Evolutionary conservation across 2,797 vertebrate species (phyloP).

Genomic region (Scyliorhinus canicula): DNA sequence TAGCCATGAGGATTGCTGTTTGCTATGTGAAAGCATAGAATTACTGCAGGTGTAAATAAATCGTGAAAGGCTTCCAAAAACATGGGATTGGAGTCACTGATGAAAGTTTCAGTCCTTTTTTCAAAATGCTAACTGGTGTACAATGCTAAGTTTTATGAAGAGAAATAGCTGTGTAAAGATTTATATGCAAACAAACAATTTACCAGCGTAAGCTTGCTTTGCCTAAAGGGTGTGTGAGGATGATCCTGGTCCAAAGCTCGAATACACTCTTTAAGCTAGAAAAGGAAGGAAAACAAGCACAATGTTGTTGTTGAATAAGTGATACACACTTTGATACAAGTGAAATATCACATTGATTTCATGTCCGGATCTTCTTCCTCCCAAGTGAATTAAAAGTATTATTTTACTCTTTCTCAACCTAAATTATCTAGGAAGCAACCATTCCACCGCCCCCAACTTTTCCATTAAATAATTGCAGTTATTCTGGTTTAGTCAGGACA

Average conservation of each 20-base stretch:
- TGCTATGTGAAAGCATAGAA: background rate
- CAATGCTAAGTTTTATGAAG: background rate
- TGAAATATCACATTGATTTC: background rate
- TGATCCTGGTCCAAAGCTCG: conserved; percentile 81
- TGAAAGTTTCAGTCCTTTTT: background rate
- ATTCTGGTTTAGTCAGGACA: background rate
- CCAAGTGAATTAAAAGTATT: background rate
- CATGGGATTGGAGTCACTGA: background rate
- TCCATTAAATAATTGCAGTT: background rate
- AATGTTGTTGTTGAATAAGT: background rate
- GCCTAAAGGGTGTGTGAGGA: conserved; percentile 79
- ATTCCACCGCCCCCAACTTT: background rate
- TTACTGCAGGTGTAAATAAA: background rate
- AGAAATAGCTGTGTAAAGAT: background rate
- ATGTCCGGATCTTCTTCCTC: background rate
- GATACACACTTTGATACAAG: background rate
- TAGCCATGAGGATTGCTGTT: background rate
- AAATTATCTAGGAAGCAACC: background rate
- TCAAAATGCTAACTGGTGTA: background rate
- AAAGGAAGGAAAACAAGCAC: conserved; percentile 18
- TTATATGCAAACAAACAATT: background rate
- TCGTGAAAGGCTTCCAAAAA: background rate
- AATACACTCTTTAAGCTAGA: conserved; percentile 86
- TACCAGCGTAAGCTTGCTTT: conserved; percentile 89
- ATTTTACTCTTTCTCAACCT: background rate